Base-by-base conservation (phyloP, 1,140 invertebrate species). In the Hydropsyche tenuis region DNA sequence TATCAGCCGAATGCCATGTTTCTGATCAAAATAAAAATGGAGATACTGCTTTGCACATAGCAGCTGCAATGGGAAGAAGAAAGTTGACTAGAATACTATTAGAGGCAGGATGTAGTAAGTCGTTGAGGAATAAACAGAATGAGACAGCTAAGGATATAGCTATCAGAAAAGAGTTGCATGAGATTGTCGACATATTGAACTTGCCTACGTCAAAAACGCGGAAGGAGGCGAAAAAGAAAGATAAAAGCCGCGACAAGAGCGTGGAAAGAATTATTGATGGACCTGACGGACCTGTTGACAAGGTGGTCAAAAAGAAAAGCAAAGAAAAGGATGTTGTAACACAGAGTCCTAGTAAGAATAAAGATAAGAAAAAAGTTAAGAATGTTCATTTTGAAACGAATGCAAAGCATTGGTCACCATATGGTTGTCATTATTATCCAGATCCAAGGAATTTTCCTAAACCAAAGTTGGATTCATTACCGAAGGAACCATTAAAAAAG, bases 1-100 rank as follows among this genome's bases (percentile, higher is more conserved):
- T 99, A 72, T 97, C 95, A 60, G 96, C 95, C 2, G 85, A 92
- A 64, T 94, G 93, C 80, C 88, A 91, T 75, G 91, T 96, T 23
- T 94, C 93, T 63, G 93, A 95, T 81, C 93, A 95, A 78, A 99
- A 99, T 82, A 96, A 97, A 84, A 98, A 99, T 85, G 96, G 95
- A 1, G 96, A 99, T 81, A 97, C 95, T 0, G 91, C 94, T 0
- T 82, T 98, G 18, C 96, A 98, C 81, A 97, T 98, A 76, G 91
- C 95, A 4, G 92, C 95, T 6, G 96, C 96, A 1, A 96, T 98
- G 93, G 94, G 94, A 16, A 86, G 96, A 46, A 87, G 95, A 43
- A 98, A 98, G 84, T 85, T 98, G 62, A 96, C 96, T 1, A 89
- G 94, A 79, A 95, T 98, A 75, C 85, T 98, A 0, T 84, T 98